Base-by-base conservation (phyloP, 2,888 invertebrate genomes). In the Acanthosepion pharaonis region DNA sequence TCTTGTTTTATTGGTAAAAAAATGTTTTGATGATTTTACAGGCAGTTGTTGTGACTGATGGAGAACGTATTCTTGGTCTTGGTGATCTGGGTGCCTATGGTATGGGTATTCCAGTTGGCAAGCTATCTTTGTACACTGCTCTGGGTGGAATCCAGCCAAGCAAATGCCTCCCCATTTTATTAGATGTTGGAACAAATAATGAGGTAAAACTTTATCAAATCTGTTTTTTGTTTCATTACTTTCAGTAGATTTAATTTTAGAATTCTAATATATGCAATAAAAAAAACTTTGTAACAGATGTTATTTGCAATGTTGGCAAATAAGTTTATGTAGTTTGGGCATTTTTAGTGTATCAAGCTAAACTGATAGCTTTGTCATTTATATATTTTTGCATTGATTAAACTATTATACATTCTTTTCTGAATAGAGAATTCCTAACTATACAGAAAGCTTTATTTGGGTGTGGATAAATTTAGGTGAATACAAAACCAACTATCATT, bases 91-190 rank as follows among this genome's bases (percentile, higher is more conserved):
- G 99, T 18, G 99, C 99, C 8, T 98, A 99, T 97, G 99, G 99
- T 25, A 99, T 99, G 99, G 99, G 99, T 95, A 99, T 99, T 97
- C 99, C 99, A 1, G 98, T 99, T 92, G 99, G 99, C 95, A 99
- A 99, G 98, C 98, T 99, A 96, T 98, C 99, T 8, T 98, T 99
- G 20, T 99, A 99, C 98, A 99, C 99, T 9, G 99, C 99, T 0
- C 98, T 99, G 95, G 99, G 99, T 51, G 99, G 99, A 95, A 99
- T 99, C 96, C 99, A 99, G 97, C 99, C 99, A 0, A 98, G 98
- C 96, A 99, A 99, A 97, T 99, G 99, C 97, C 98, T 99, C 95
- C 99, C 99, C 91, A 98, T 99, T 96, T 98, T 99, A 0, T 98
- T 99, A 91, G 99, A 99, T 97, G 99, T 99, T 94, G 99, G 99